Evolutionary conservation across 2,113 vertebrate species (phyloP).

Genomic region (Silurus meridionalis): DNA sequence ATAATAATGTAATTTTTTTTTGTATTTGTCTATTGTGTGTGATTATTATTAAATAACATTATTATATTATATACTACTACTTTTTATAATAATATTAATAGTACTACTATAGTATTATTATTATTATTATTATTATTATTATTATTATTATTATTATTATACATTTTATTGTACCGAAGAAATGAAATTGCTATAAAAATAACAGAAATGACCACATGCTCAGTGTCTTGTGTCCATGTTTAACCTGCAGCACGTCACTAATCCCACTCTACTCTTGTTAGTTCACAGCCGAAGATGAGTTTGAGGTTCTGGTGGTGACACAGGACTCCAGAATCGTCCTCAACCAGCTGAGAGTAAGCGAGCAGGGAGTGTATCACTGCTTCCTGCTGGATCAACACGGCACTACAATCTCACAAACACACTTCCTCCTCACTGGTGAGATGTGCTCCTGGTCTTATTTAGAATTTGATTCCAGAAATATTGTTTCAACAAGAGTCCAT

Average conservation of each 20-base stretch:
- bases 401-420: constrained; percentile 58
- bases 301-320: constrained; percentile 62
- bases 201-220: neutral
- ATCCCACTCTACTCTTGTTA: neutral
- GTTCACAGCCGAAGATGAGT: constrained; percentile 56
- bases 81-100: too few relatives aligned
- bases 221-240: neutral
- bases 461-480: neutral
- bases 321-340: constrained; percentile 66
- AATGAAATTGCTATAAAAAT: too few relatives aligned
- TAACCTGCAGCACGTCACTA: neutral
- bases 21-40: too few relatives aligned
- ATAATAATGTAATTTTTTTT: too few relatives aligned
- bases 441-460: neutral
- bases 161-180: too few relatives aligned
- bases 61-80: too few relatives aligned
- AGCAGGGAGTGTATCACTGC: constrained; percentile 69
- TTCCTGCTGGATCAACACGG: constrained; percentile 57
- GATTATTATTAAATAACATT: neutral
- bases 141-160: too few relatives aligned
- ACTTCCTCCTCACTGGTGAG: constrained; percentile 64
- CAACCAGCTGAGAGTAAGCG: constrained; percentile 66
- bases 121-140: too few relatives aligned
- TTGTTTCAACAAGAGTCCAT: neutral
- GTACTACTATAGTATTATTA: too few relatives aligned